phyloP scores from a whole-genome alignment of 2,113 vertebrate species.

The Neolamprologus brichardi region DNA sequence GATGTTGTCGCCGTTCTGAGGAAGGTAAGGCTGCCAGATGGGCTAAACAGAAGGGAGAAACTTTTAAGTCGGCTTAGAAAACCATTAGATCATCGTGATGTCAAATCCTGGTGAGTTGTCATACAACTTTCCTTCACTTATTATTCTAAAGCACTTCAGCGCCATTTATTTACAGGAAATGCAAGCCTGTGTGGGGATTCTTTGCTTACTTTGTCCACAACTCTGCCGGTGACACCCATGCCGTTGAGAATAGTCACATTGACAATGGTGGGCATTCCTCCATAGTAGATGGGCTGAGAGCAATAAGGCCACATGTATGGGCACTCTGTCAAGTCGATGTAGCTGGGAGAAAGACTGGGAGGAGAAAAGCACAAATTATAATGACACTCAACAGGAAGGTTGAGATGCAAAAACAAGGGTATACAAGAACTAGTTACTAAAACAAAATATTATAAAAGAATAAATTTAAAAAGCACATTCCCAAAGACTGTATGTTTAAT shows the following conservation, averaged over 20 bases:
- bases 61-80: background rate
- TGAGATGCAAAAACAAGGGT: background rate
- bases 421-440: background rate
- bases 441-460: background rate
- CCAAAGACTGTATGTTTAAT: background rate
- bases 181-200: background rate
- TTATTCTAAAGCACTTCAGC: background rate
- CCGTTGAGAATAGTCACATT: conserved; percentile 98
- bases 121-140: background rate
- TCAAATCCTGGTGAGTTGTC: background rate
- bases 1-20: conserved; percentile 93
- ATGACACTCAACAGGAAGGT: background rate
- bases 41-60: conserved; percentile 71
- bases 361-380: background rate
- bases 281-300: conserved; percentile 98
- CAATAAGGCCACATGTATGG: conserved; percentile 99
- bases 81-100: background rate
- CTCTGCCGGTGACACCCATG: conserved; percentile 95
- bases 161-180: background rate
- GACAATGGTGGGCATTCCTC: conserved; percentile 95
- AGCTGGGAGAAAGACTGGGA: conserved; percentile 90
- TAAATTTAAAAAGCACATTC: fast-evolving
- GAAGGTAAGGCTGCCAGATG: conserved; percentile 96
- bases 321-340: conserved; percentile 94
- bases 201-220: conserved; percentile 89